A percentile compares a stretch with the other conserved stretches of the same genome.
Evolutionary conservation across 2,113 vertebrate species (phyloP).

Genomic region (Carettochelys insculpta): DNA sequence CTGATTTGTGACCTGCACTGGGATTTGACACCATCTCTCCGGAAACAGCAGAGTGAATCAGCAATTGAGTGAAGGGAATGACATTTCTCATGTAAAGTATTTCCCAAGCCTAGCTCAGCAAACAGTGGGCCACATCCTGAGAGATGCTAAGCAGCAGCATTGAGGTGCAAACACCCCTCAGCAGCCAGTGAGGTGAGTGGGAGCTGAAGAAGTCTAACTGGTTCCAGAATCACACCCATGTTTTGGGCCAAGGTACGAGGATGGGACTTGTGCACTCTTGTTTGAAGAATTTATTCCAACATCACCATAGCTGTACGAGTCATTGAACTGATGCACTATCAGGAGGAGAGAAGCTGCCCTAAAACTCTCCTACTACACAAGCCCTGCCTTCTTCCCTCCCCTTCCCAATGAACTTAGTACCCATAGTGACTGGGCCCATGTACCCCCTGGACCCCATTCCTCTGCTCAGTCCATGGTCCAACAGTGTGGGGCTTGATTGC

Average conservation of each 20-base stretch:
- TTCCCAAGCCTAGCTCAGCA: no score
- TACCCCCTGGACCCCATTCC: no score
- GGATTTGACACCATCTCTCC: background rate
- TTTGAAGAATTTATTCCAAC: background rate
- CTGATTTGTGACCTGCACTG: background rate
- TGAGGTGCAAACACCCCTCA: no score
- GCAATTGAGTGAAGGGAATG: background rate
- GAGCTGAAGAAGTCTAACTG: no score
- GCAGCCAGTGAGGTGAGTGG: no score
- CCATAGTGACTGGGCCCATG: no score
- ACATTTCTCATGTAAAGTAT: background rate
- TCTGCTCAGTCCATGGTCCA: no score
- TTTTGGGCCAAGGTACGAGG: no score
- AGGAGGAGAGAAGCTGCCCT: background rate
- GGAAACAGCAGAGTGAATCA: background rate
- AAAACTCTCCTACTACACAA: background rate
- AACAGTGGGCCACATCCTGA: fast-evolving
- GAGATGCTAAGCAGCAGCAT: no score
- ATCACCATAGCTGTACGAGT: background rate
- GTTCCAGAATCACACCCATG: no score
- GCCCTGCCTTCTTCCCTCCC: background rate
- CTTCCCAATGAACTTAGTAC: background rate
- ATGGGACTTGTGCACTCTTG: no score
- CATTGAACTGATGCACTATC: background rate
- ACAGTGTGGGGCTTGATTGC: no score